Evolutionary conservation across 1,140 invertebrate genomes (phyloP), one percentile per base, ranked within the genome.

Genomic region (Bactericera cockerelli): DNA sequence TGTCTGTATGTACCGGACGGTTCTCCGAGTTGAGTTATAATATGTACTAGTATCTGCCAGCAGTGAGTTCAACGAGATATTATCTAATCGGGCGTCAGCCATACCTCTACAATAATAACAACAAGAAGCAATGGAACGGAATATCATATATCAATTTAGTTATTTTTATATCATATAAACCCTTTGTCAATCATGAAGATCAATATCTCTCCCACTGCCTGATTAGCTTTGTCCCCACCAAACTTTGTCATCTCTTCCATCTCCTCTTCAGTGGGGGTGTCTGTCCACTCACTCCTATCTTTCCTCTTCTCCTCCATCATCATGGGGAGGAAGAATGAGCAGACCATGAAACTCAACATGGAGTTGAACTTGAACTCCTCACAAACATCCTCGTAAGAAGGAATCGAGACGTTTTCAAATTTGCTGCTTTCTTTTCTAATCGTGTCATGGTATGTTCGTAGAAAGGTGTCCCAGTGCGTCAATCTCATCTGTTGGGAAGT

Each of bases 361-460:
- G 63, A 66, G 16, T 61, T 62, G 26, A 16, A 28, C 8, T 62
- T 66, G 16, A 69, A 73, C 19, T 75, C 67, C 0, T 66, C 56
- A 0, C 60, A 14, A 2, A 75, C 57, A 4, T 65, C 63, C 0
- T 71, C 65, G 24, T 67, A 67, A 1, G 67, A 26, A 1, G 62
- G 61, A 24, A 64, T 36, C 11, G 2, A n/a, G 11, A 33, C 24
- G 8, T 38, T 57, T 13, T 58, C 53, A 0, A 63, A 31, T n/a
- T 49, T 16, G 22, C 19, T n/a, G 3, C 4, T 19, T 49, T 49
- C 42, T 10, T n/a, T 49, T 19, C n/a, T 19, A 10, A 70, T 39
- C 1, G 62, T 54, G 1, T 67, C 59, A 28, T 70, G 64, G 38
- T 77, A 76, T 0, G 54, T 59, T 19, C 59, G 28, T 1, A 75